Base-by-base conservation (phyloP, 2,888 invertebrate genomes). In the Tyria jacobaeae region DNA sequence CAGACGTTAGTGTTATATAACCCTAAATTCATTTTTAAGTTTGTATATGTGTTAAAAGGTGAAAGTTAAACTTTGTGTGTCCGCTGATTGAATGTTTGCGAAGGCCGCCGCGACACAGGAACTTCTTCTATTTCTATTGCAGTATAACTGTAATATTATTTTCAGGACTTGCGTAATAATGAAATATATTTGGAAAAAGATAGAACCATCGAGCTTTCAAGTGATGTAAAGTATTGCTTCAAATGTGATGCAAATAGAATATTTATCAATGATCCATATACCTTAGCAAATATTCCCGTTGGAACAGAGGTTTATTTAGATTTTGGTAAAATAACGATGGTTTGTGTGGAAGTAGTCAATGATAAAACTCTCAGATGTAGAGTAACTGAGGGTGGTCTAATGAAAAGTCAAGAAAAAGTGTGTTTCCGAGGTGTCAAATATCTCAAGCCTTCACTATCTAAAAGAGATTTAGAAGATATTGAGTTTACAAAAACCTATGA, bases 181-280 rank as follows among this genome's bases (percentile, higher is more conserved):
- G 12, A 17, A 14, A 49, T 78, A 31, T 34, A 52, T 6, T 52
- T 83, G 47, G 44, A 70, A 59, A 66, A 77, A 56, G 66, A 73
- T 27, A 64, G 68, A 9, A 71, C 70, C 14, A 67, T 83, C 1
- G 74, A 76, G 68, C 14, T 88, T 27, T 86, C 86, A n/a, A 75
- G 75, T 50, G 64, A 84, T 5, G 59, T 68, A 3, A 68, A 68
- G 31, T 82, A 75, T 41, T 80, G 72, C 65, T 79, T 84, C 47
- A 80, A 80, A 72, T 88, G 89, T 54, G 79, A 78, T 55, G 56
- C 71, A 17, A 61, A 71, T n/a, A 73, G 62, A 55, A 81, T 89
- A 61, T 89, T 80, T 50, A 81, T 88, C 9, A 85, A 88, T 57
- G 85, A 88, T 65, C 73, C 78, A 0, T 80, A 79, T 56, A 80